Evolutionary conservation across 37 sponge, comb jelly and placozoan genomes (phyloP).

Genomic region (Mnemiopsis leidyi): DNA sequence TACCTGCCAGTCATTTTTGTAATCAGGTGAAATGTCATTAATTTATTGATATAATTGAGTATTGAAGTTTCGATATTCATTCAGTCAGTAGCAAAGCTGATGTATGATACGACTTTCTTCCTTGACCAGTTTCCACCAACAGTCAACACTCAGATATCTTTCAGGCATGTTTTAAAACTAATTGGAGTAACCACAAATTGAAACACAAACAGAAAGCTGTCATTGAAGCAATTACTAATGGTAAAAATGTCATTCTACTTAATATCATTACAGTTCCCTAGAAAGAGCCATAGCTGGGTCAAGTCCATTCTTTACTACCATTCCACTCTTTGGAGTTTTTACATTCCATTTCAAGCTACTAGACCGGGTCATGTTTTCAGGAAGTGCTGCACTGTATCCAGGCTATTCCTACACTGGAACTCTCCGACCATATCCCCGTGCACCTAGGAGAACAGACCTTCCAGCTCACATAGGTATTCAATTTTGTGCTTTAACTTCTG

Average conservation of each 20-base stretch:
- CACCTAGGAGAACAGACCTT: slow-evolving; percentile 8
- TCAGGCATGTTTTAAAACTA: slow-evolving; percentile 89
- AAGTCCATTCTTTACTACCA: no score
- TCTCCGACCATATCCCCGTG: slow-evolving; percentile 76
- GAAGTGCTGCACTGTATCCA: slow-evolving; percentile 70
- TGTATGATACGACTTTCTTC: no score
- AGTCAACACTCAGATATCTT: neutral
- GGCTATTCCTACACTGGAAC: slow-evolving; percentile 77
- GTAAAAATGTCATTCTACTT: neutral
- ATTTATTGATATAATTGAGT: no score
- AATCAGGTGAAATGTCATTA: slow-evolving; percentile 78
- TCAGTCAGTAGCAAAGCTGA: neutral
- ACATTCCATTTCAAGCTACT: neutral
- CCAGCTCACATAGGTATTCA: neutral
- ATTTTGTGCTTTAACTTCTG: no score
- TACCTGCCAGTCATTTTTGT: slow-evolving; percentile 86
- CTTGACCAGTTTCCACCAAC: no score
- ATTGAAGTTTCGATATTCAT: no score
- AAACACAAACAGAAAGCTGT: slow-evolving; percentile 70
- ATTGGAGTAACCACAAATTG: slow-evolving; percentile 80
- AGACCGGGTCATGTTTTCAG: no score
- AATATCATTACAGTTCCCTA: neutral
- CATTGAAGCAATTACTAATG: neutral
- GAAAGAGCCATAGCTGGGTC: neutral
- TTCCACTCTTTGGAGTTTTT: neutral